These are phyloP conservation scores for Cassiopea xamachana DNA, from an alignment of 30 jellyfish, hydroid and myxozoan genomes.

Conservation along the genomic window DNA sequence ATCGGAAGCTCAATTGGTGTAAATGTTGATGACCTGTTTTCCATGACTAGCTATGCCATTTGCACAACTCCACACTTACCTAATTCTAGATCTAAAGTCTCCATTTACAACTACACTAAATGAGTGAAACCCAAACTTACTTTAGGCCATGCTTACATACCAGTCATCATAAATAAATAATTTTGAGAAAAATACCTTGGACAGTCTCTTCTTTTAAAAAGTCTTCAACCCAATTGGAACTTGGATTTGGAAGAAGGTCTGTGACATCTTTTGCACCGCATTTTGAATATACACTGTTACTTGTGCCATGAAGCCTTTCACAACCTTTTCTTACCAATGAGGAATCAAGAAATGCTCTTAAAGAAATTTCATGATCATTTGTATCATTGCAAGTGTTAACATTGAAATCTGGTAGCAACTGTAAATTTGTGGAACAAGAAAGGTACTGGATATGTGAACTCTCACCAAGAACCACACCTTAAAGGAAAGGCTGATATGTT, in stretches of 20 bases:
- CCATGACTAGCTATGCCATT: too few relatives aligned
- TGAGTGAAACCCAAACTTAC: too few relatives aligned
- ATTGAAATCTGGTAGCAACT: slow-evolving; percentile 29
- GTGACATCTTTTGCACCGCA: slow-evolving; percentile 60
- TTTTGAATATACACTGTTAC: slow-evolving; percentile 37
- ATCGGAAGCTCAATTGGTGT: too few relatives aligned
- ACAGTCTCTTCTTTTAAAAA: slow-evolving; percentile 48
- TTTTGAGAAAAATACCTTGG: slow-evolving; percentile 45
- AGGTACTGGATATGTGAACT: slow-evolving; percentile 33
- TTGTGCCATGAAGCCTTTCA: slow-evolving; percentile 63
- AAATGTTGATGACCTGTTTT: too few relatives aligned
- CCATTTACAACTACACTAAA: too few relatives aligned
- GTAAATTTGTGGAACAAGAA: slow-evolving; percentile 61
- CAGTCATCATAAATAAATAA: too few relatives aligned
- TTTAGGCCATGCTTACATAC: too few relatives aligned
- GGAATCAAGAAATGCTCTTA: slow-evolving; percentile 67
- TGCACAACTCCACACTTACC: too few relatives aligned
- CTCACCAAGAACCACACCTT: slow-evolving; percentile 24
- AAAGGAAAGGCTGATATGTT: neutral
- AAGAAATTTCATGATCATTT: slow-evolving; percentile 48
- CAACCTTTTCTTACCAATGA: slow-evolving; percentile 76
- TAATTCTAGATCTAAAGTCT: too few relatives aligned
- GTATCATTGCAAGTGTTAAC: slow-evolving; percentile 58
- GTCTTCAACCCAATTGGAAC: slow-evolving; percentile 62
- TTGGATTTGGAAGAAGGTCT: slow-evolving; percentile 69